Base-by-base conservation (phyloP, 30 jellyfish, hydroid and myxozoan species). In the Aurelia aurita region DNA sequence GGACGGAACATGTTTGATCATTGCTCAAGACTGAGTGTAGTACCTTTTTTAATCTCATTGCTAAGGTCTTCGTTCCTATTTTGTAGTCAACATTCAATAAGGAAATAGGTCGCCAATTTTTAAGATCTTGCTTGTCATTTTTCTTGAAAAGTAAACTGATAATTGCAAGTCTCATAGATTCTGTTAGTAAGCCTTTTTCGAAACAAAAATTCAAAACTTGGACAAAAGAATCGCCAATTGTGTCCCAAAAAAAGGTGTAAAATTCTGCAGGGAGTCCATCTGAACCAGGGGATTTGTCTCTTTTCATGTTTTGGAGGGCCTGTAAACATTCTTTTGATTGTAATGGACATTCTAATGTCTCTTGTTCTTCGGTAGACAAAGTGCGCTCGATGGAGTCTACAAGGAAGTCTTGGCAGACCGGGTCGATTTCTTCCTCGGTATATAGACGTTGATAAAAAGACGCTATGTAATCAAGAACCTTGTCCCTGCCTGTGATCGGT, bases 21-120 rank as follows among this genome's bases (percentile, higher is more conserved):
- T 26, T 73, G 22, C 35, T 31, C 19, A 85, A 51, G 1, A 85
- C 60, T 11, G 28, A 14, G 28, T 27, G 58, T 13, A 72, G 79
- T 18, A 47, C 69, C 15, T 49, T 15, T 70, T 71, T 46, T 5
- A 82, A 82, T 15, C 89, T 5, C 13, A 34, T 80, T 39, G 88
- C 57, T 8, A 82, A 55, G 34, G 66, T 63, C 58, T 82, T 69
- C 21, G 89, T 69, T 18, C 57, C 53, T 13, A 82, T 68, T 70
- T 82, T 82, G 39, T 71, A 69, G 35, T 82, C 93, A 4, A 25
- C 78, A 58, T 62, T 23, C 32, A 69, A 26, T 69, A 44, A 28
- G 91, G 49, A 9, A 70, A 26, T 20, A 91, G 93, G 60, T 79
- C 53, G 91, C 93, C 74, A 83, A 46, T 82, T 19, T 35, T 45